Evolutionary conservation across 2,888 invertebrate species (phyloP).

Genomic region (Syrista parreyssii): DNA sequence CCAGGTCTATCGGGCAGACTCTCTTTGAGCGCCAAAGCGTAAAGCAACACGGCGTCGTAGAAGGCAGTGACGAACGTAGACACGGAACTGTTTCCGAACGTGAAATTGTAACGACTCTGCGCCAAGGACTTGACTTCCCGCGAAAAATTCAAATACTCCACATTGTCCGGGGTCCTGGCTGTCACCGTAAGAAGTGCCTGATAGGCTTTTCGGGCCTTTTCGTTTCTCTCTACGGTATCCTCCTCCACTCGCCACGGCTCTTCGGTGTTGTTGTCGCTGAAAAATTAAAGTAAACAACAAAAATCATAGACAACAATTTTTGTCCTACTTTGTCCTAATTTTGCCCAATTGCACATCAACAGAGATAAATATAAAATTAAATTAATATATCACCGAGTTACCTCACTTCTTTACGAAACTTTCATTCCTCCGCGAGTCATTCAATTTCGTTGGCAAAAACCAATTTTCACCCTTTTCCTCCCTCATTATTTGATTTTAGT

Average conservation of each 20-base stretch:
- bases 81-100: constrained; percentile 80
- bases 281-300: background rate
- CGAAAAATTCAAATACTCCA: constrained; percentile 82
- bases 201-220: constrained; percentile 85
- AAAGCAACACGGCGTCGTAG: constrained; percentile 95
- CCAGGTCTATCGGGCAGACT: constrained; percentile 71
- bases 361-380: too few relatives aligned
- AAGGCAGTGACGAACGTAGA: constrained; percentile 95
- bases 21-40: constrained; percentile 91
- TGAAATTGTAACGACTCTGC: constrained; percentile 77
- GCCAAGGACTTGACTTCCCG: constrained; percentile 78
- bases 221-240: constrained; percentile 85
- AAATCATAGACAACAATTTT: too few relatives aligned
- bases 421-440: too few relatives aligned
- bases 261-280: constrained; percentile 65
- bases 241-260: constrained; percentile 88
- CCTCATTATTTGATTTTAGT: too few relatives aligned
- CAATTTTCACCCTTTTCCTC: too few relatives aligned
- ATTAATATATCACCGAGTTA: too few relatives aligned
- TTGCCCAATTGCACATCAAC: too few relatives aligned
- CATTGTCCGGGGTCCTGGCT: constrained; percentile 82
- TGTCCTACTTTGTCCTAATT: too few relatives aligned
- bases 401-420: too few relatives aligned
- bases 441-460: too few relatives aligned
- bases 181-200: constrained; percentile 90